Evolutionary conservation across 2,113 vertebrate genomes (phyloP), one percentile per base, ranked within the genome.

Genomic region (Cynopterus brachyotis): DNA sequence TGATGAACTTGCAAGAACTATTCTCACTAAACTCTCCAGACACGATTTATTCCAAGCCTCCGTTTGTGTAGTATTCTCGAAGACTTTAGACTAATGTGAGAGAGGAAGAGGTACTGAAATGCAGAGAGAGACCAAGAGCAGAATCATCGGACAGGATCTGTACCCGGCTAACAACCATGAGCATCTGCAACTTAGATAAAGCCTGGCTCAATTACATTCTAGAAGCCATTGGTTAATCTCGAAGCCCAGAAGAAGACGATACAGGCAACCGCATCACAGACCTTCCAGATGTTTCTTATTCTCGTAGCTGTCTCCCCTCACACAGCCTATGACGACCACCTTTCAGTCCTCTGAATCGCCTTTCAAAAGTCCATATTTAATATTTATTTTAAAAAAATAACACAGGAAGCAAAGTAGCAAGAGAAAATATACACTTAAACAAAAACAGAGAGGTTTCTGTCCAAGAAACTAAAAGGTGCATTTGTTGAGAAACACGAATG

Each of bases 121-220:
- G 32, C 42, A 83, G 28, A 85, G 42, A 35, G 22, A 92, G 92
- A 72, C 40, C 22, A 82, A 62, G n/a, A 45, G 16, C 55, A 80
- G 53, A 47, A n/a, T 45, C 66, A 73, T 62, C 67, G 47, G 75
- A 53, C 87, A 73, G n/a, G 50, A 82, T 96, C 32, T 89, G 28
- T 83, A 83, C 28, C 55, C 84, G 59, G 89, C 35, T 53, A 67
- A 83, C 40, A 93, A 0, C 67, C 80, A 91, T 60, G 88, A 96
- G 82, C 83, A 95, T 89, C 87, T 97, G 75, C 50, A 84, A 94
- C 73, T 95, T 96, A 97, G 97, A 97, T 87, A 96, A 92, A 86
- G 94, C 95, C 79, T 96, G 90, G 94, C 28, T 95, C 89, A 79
- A 76, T 91, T 94, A 79, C 86, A 94, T 88, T 92, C 88, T 79